Percentiles rank a stretch among this genome's conserved stretches.
Conservation (phyloP, 2,113 vertebrate genomes). For the Chionomys nivalis region DNA sequence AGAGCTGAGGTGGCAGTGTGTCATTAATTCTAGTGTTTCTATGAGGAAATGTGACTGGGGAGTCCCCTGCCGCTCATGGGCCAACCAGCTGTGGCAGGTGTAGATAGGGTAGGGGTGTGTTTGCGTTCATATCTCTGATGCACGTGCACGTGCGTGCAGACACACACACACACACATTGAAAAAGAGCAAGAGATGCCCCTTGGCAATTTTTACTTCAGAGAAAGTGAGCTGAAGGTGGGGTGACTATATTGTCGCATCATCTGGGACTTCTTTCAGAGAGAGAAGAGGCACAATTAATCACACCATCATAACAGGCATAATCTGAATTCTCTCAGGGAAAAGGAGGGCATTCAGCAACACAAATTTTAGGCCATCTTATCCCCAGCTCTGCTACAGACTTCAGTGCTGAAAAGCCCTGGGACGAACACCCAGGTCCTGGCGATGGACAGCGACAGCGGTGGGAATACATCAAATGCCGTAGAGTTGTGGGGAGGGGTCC, state of each 20-base stretch:
- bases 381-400: not conserved
- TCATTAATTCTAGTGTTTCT: not conserved
- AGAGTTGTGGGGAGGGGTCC: no score
- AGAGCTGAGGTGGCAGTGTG: not conserved
- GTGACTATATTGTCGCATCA: not conserved
- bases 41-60: not conserved
- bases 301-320: not conserved
- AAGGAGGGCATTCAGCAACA: not conserved
- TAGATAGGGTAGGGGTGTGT: not conserved
- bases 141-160: accelerated
- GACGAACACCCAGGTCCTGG: not conserved
- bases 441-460: no score
- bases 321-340: no score
- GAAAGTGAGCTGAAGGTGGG: not conserved
- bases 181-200: not conserved
- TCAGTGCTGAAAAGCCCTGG: not conserved
- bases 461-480: no score
- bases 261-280: not conserved
- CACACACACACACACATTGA: not conserved
- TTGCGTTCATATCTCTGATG: not conserved
- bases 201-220: not conserved
- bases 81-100: not conserved
- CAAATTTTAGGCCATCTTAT: not conserved
- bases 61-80: not conserved
- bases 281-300: not conserved